A percentile compares a stretch with the other conserved stretches of the same genome.
Evolutionary conservation across 2,888 invertebrate genomes (phyloP).

Genomic region (Acleris literana): DNA sequence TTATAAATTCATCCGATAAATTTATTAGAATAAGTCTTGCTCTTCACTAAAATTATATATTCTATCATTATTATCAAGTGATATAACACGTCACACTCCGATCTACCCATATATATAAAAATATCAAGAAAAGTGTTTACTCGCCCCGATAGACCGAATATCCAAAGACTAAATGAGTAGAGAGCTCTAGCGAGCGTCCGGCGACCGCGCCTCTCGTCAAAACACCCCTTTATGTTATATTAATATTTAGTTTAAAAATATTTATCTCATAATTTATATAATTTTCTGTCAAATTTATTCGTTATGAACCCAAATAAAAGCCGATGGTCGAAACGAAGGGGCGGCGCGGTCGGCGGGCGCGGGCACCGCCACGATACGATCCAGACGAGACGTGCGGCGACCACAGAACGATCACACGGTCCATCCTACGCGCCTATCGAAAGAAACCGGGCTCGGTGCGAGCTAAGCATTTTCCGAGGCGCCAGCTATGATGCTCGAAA

Average conservation of each 20-base stretch:
- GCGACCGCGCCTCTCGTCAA: conserved; percentile 26
- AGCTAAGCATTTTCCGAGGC: background rate
- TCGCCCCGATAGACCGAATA: conserved; percentile 36
- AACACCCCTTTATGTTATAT: conserved; percentile 1
- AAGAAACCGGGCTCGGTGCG: too few species aligned
- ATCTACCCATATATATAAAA: conserved; percentile 50
- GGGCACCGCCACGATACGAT: background rate
- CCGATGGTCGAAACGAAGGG: conserved; percentile 1
- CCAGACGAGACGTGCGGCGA: background rate
- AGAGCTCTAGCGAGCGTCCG: conserved; percentile 28
- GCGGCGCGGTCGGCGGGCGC: conserved; percentile 2
- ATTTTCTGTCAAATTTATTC: conserved; percentile 2
- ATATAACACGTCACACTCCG: conserved; percentile 45
- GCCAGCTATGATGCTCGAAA: too few species aligned
- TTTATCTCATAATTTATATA: conserved; percentile 28
- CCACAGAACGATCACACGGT: background rate
- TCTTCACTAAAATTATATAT: conserved; percentile 52
- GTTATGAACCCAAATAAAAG: conserved; percentile 11
- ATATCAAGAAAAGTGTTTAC: conserved; percentile 50
- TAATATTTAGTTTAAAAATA: conserved; percentile 31
- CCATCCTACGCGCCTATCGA: background rate
- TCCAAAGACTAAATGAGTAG: conserved; percentile 39
- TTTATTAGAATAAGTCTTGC: conserved; percentile 55
- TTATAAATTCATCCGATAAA: conserved; percentile 48
- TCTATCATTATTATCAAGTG: conserved; percentile 50